Evolutionary conservation across 2,113 vertebrate species (phyloP), one percentile per base, ranked within the genome.

Genomic region (Echinops telfairi): DNA sequence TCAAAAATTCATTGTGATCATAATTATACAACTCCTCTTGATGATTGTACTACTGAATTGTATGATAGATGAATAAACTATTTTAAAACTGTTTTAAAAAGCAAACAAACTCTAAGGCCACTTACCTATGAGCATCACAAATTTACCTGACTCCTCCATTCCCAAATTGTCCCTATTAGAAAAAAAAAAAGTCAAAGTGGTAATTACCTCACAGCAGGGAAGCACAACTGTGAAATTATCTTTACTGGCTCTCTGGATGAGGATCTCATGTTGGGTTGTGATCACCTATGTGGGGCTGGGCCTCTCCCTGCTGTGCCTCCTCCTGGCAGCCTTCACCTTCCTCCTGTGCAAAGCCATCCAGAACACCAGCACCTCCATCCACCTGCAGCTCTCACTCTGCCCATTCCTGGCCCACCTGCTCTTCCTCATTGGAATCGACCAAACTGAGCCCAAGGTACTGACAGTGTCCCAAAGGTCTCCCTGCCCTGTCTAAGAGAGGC

Each of bases 281-380:
- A 22, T 98, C 83, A 95, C 97, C 85, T 60, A 53, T 0, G 77
- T 68, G 27, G 66, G 66, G 66, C 29, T 68, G 29, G 66, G 29
- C 66, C 29, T 68, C 66, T 68, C 66, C 27, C 29, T 68, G 66
- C 66, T 68, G 29, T 31, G 29, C 66, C 66, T n/a, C 3, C 66
- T 68, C 66, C 89, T 98, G 89, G 96, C 97, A 0, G 70, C 96
- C 73, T 86, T 98, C 94, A 98, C 96, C 38, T 97, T 98, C 94
- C 83, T 94, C 25, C 80, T 97, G 77, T 98, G 97, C 86, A 92
- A 60, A 27, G 11, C 94, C 66, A 95, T 97, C 62, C 94, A 86
- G 47, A 96, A 94, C 82, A 87, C 91, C 79, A 97, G 96, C 96
- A 98, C 96, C 62, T 94, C 94, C 0, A 90, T 97, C 78, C 96